These are phyloP conservation scores for Apodemia hepburni DNA, from an alignment of 2,888 invertebrate genomes.

Conservation along the genomic window DNA sequence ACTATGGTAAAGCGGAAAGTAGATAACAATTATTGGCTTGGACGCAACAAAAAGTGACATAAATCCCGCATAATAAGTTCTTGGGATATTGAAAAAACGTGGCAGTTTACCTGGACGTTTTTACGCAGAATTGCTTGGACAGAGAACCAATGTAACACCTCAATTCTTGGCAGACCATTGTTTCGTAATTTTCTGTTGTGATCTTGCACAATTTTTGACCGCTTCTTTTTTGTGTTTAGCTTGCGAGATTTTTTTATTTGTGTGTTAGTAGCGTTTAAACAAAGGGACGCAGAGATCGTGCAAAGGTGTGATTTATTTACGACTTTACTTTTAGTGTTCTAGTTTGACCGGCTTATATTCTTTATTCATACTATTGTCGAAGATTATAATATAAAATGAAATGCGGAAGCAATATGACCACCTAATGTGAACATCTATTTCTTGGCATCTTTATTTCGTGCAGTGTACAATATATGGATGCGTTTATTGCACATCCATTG, in stretches of 20 bases:
- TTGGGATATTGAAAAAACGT: slow-evolving; percentile 58
- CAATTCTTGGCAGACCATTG: slow-evolving; percentile 75
- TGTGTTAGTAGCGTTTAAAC: slow-evolving; percentile 77
- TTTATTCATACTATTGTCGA: slow-evolving; percentile 41
- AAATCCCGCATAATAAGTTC: slow-evolving; percentile 78
- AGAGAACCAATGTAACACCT: slow-evolving; percentile 75
- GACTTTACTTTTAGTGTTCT: slow-evolving; percentile 49
- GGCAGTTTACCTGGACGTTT: slow-evolving; percentile 66
- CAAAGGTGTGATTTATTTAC: slow-evolving; percentile 79
- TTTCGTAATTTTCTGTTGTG: slow-evolving; percentile 78
- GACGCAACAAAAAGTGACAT: slow-evolving; percentile 76
- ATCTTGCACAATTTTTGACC: slow-evolving; percentile 74
- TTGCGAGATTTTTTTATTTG: slow-evolving; percentile 67
- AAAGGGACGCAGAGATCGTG: slow-evolving; percentile 63
- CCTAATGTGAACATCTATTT: slow-evolving; percentile 37
- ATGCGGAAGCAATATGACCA: slow-evolving; percentile 29
- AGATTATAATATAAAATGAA: slow-evolving; percentile 12
- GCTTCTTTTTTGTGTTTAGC: slow-evolving; percentile 53
- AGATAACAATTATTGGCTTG: slow-evolving; percentile 79
- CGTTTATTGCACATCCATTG: background rate
- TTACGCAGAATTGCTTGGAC: slow-evolving; percentile 61
- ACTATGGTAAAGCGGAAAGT: slow-evolving; percentile 65
- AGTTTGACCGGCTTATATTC: slow-evolving; percentile 64
- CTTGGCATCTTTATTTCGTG: slow-evolving; percentile 15
- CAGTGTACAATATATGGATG: slow-evolving; percentile 3